Base-by-base conservation (phyloP, 1,140 invertebrate genomes). In the Sesamia nonagrioides region DNA sequence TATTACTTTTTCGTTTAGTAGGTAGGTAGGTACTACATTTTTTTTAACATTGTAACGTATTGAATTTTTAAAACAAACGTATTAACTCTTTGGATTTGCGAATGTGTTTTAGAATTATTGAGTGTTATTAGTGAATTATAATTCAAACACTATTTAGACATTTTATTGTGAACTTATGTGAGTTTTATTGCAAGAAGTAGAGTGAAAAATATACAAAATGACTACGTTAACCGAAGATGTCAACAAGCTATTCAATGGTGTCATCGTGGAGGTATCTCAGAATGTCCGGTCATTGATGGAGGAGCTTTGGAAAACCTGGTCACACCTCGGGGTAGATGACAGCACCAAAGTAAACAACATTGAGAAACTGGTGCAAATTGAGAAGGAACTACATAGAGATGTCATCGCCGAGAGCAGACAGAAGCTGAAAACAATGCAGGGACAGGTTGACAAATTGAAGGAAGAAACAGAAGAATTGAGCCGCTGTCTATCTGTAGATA, bases 251-350 rank as follows among this genome's bases (percentile, higher is more conserved):
- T 92, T 93, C 75, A 84, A 92, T 87, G 89, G 93, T 69, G 89
- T 92, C 35, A 86, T 86, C 8, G 72, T 87, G 15, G 88, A 94
- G 81, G 92, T 94, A 69, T 86, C 87, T 5, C 79, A 89, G 45
- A 92, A 92, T 82, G 80, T 93, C 45, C 85, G 88, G 27, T 71
- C 79, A 17, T 88, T 94, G 86, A 94, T 94, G 93, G 87, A 92
- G 71, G 89, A 94, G 37, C 82, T 94, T 2, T 94, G 93, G 93
- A 71, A 89, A 13, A 94, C 91, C 79, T 94, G 93, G 93, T 92
- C 92, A 7, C 92, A 94, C 79, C 83, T 94, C 0, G 93, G 93
- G 18, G 91, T 94, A 5, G 91, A 92, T 50, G 82, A 93, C 61
- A 63, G 78, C 40, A 88, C 88, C 9, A 94, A 94, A 84, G 74